Base-by-base conservation (phyloP, 2,888 invertebrate species). In the Tortricodes alternella region DNA sequence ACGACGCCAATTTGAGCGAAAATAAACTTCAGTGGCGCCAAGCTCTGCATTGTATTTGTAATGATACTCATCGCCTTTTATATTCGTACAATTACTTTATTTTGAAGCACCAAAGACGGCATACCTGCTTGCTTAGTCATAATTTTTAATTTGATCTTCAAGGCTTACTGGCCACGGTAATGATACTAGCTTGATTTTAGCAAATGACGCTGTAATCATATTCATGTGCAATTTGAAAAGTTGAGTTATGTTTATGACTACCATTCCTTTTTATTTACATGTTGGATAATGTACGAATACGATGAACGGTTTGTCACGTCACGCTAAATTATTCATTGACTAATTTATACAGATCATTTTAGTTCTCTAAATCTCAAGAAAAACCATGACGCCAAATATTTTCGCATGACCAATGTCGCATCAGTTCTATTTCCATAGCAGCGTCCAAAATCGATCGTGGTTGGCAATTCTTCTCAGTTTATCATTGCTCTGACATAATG, bases 21-120 rank as follows among this genome's bases (percentile, higher is more conserved):
- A 56, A 56, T 50, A 56, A 55, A 56, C 49, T n/a, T n/a, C 13
- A 29, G 18, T 44, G 56, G 56, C 56, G 56, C 56, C 56, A 37
- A 34, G 37, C 44, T 37, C 50, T 50, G 50, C 49, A 19, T 21
- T 44, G 44, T 27, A 13, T 29, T 29, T 5, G 29, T 29, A 29
- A 53, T 53, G 46, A 34, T 34, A 39, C 53, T 23, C 44, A 53
- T 46, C 41, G 35, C 48, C 27, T 49, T 55, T 46, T 46, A 38
- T 29, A 49, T 55, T 35, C 48, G 38, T 38, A 43, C 35, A 35
- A 29, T 41, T 44, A 44, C 16, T 44, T 44, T 44, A 29, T 44
- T 44, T 37, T 43, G 16, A 2, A 43, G 7, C 7, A 5, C 1
- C 29, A 29, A 27, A 27, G 27, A 11, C 29, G 11, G 18, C 43